These are phyloP conservation scores for Silurus aristotelis DNA, from an alignment of 2,797 vertebrate species.

Conservation along the genomic window DNA sequence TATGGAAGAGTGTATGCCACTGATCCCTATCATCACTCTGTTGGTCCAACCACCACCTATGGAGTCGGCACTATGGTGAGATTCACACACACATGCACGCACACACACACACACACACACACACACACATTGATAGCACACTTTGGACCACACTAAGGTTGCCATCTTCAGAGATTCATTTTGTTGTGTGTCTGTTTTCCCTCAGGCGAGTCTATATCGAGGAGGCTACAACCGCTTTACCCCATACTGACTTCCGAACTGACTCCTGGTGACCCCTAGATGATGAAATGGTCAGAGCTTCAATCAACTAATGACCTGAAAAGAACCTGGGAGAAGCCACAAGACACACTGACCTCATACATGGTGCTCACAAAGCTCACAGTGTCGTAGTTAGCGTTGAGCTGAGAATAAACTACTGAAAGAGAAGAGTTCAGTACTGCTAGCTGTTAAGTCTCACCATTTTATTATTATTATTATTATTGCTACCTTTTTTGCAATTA, in stretches of 20 bases:
- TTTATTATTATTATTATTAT: not conserved
- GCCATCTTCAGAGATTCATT: not conserved
- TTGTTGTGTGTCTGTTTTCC: conserved; percentile 22
- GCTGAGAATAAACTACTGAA: conserved; percentile 8
- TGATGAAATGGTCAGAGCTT: not conserved
- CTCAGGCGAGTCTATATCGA: conserved; percentile 81
- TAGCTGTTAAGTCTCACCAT: not conserved
- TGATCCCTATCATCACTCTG: conserved; percentile 81
- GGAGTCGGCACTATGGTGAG: conserved; percentile 83
- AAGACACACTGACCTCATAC: conserved; percentile 21
- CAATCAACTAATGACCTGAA: conserved; percentile 3
- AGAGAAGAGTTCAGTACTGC: not conserved
- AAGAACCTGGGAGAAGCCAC: conserved; percentile 6
- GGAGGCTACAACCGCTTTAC: conserved; percentile 85
- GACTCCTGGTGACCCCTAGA: not conserved
- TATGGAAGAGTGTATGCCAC: conserved; percentile 79
- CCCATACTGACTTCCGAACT: conserved; percentile 71
- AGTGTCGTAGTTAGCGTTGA: not conserved
- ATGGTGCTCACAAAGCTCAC: conserved; percentile 13
- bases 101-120: no score
- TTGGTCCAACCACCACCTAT: conserved; percentile 78
- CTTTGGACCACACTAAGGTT: not conserved
- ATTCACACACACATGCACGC: not conserved
- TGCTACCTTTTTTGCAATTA: not conserved
- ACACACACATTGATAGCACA: not conserved